These are phyloP conservation scores for Scaptodrosophila latifasciaeformis DNA, from an alignment of 2,888 invertebrate genomes.

Conservation along the genomic window DNA sequence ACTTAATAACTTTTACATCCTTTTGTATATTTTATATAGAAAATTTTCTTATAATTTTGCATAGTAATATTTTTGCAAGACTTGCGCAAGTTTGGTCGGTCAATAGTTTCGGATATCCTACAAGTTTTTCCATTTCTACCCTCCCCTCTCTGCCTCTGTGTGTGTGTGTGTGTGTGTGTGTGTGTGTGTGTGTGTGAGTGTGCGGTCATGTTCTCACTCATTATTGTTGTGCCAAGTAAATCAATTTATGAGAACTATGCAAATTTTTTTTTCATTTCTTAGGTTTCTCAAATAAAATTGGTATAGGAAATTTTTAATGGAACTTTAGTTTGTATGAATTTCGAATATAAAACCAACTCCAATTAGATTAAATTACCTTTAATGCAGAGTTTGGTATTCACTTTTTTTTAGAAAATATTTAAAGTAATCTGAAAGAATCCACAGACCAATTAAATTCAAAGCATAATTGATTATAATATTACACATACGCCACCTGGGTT, in stretches of 20 bases:
- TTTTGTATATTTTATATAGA: constrained; percentile 66
- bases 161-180: constrained; percentile 5
- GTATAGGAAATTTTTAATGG: too few species aligned
- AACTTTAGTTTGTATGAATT: too few species aligned
- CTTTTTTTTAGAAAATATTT: too few species aligned
- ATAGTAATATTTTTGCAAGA: constrained; percentile 45
- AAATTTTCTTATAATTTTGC: constrained; percentile 56
- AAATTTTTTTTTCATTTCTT: too few species aligned
- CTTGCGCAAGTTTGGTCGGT: constrained; percentile 33
- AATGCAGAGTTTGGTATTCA: too few species aligned
- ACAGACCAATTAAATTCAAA: too few species aligned
- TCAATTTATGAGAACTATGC: constrained; percentile 51
- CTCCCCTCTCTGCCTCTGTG: constrained; percentile 1
- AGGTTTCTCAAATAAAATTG: too few species aligned
- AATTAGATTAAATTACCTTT: too few species aligned
- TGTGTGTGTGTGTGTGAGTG: constrained; percentile 6
- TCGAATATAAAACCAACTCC: too few species aligned
- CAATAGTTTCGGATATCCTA: constrained; percentile 7
- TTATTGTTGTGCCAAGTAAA: constrained; percentile 56
- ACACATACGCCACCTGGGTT: constrained; percentile 37
- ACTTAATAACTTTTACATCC: constrained; percentile 67
- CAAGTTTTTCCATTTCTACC: constrained; percentile 5
- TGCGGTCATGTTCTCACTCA: constrained; percentile 48
- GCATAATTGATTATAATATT: too few species aligned
- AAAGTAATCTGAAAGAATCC: too few species aligned